Evolutionary conservation across 1,140 invertebrate genomes (phyloP).

Genomic region (Drosophila busckii): DNA sequence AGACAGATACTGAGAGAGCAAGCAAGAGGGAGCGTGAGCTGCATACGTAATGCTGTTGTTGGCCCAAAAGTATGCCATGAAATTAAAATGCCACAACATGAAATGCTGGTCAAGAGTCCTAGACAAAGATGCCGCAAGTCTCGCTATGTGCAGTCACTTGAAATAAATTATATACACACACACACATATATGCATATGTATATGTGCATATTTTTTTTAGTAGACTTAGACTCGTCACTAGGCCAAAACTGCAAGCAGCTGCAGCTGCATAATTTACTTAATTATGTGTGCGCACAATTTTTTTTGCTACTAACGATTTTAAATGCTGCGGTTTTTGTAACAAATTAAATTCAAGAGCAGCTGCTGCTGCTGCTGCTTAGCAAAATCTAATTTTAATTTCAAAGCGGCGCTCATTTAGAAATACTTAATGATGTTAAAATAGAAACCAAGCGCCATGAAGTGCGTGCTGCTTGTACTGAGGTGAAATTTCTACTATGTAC

Average conservation of each 20-base stretch:
- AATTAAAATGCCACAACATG: slow-evolving; percentile 62
- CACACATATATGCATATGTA: no score
- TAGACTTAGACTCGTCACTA: slow-evolving; percentile 22
- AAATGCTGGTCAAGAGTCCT: slow-evolving; percentile 58
- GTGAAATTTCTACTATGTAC: slow-evolving; percentile 39
- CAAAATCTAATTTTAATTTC: slow-evolving; percentile 61
- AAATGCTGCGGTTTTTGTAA: slow-evolving; percentile 34
- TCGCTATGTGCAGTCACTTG: slow-evolving; percentile 37
- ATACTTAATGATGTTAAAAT: slow-evolving; percentile 62
- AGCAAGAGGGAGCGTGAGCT: slow-evolving; percentile 19
- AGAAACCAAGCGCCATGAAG: slow-evolving; percentile 56
- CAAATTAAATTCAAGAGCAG: slow-evolving; percentile 57
- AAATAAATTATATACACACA: slow-evolving; percentile 65
- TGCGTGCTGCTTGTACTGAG: slow-evolving; percentile 33
- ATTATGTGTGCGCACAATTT: slow-evolving; percentile 34
- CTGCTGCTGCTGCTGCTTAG: not conserved
- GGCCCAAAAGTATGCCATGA: slow-evolving; percentile 50
- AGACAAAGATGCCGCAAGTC: not conserved
- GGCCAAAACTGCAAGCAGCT: slow-evolving; percentile 15
- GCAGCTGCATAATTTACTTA: slow-evolving; percentile 47
- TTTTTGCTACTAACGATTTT: slow-evolving; percentile 28
- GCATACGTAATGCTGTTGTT: slow-evolving; percentile 56
- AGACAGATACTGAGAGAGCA: not conserved
- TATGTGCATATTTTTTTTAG: no score
- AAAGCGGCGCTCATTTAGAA: slow-evolving; percentile 58